Conservation (phyloP, 2,888 invertebrate species). For the Dryadula phaetusa region DNA sequence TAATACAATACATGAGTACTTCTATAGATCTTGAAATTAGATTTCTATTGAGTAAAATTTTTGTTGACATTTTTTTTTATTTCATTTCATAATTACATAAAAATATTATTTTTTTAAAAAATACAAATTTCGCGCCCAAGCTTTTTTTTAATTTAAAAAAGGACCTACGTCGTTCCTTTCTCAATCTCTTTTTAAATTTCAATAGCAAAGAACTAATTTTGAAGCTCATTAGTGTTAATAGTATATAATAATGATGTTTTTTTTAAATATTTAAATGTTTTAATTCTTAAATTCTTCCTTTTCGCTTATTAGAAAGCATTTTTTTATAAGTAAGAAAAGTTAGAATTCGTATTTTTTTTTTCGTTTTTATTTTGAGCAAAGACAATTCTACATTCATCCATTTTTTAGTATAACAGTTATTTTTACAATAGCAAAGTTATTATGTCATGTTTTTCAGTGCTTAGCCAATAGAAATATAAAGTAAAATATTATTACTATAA, state of each 20-base stretch:
- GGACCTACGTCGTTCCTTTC: neutral
- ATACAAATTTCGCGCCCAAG: neutral
- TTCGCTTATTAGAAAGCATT: neutral
- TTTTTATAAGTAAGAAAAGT: neutral
- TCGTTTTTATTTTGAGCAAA: conserved; percentile 10
- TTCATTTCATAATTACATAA: neutral
- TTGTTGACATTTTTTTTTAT: neutral
- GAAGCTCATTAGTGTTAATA: conserved; percentile 7
- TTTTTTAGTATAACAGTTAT: neutral
- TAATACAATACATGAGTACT: too few relatives aligned
- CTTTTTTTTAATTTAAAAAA: neutral
- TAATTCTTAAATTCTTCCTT: too few relatives aligned
- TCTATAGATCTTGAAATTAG: neutral
- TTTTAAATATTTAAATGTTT: neutral
- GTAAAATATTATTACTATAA: neutral
- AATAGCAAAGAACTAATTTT: neutral
- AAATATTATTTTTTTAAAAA: neutral
- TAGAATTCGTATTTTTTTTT: neutral
- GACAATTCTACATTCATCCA: neutral
- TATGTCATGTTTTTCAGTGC: neutral
- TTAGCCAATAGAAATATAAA: neutral
- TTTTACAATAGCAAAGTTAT: too few relatives aligned
- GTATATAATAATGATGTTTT: neutral
- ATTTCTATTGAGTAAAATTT: neutral
- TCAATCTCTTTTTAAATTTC: neutral